Base-by-base conservation (phyloP, 2,113 vertebrate genomes). In the Alectura lathami region DNA sequence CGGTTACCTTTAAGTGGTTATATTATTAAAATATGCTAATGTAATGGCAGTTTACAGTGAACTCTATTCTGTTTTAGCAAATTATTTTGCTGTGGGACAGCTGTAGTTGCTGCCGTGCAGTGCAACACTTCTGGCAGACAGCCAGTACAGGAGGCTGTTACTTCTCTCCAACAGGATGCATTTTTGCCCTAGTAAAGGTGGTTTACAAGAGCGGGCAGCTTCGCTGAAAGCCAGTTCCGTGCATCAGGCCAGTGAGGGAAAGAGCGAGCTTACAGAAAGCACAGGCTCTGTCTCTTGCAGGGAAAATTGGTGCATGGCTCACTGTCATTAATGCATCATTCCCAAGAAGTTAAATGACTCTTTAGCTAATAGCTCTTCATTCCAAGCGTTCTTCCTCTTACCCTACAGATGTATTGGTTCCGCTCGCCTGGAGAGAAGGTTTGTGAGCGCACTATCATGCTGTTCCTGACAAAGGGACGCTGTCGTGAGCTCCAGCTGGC, bases 361-460 rank as follows among this genome's bases (percentile, higher is more conserved):
- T 72, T 34, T 64, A 59, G 78, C 77, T 86, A 95, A 95, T 64
- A 81, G 85, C 59, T 76, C 63, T 74, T 86, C 62, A 15, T 29
- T 54, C 43, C 69, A n/a, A 91, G 76, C 24, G 29, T 38, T 57
- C 57, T 86, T 79, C 32, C 43, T 75, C 98, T 98, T 96, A 98
- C 98, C 98, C 98, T 98, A 94, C 98, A 99, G 96, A 98, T 97
- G 89, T 98, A 98, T 86, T 98, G 98, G 96, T 96, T 98, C 90
- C 98, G 97, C 94, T 98, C 98, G 34, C 98, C 98, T 6, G 98
- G 98, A 60, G 98, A 99, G 91, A 99, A 99, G 91, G 98, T 99
- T 79, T 99, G 98, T 2, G 98, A 99, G 86, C 98, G 98, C 75
- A 98, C 98, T 5, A 99, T 98, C 98, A 98, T 93, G 72, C 98